Evolutionary conservation across 2,888 invertebrate species (phyloP), one percentile per base, ranked within the genome.

Genomic region (Andrena marginata): DNA sequence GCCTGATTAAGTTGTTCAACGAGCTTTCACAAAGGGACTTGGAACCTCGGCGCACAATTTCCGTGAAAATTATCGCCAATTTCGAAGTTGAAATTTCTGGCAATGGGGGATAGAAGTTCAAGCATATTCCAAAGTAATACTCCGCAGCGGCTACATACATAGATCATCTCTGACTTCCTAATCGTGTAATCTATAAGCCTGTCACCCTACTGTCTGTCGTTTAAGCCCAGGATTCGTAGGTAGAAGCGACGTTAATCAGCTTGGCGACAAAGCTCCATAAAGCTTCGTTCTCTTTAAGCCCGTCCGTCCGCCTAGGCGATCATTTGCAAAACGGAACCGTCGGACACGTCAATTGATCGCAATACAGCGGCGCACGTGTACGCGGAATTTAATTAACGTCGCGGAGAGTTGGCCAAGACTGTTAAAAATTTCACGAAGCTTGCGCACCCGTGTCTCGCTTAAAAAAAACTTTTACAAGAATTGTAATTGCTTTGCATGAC

Each of bases 381-480:
- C 68, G n/a, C 35, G 65, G 59, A 74, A 74, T 74, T 81, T 74
- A 80, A 81, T 80, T 80, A 81, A 80, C 56, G 64, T 54, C 10
- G n/a, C 29, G 31, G 69, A 5, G n/a, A 16, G 26, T 10, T 35
- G 23, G 10, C 51, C 72, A 29, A 65, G 81, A 80, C 69, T 60
- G 80, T 81, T 81, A 81, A 81, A 81, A 80, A 80, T 74, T 81
- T 74, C 65, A 20, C 51, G 8, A 42, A 65, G 69, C 63, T 80
- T 54, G 48, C 35, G n/a, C 67, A 63, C 49, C 48, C 54, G 54
- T 23, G 59, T 60, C 23, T 42, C 13, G 1, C 42, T 70, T 10
- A 49, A 31, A 0, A 31, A 0, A n/a, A 81, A 82, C 62, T 80
- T 82, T 68, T 51, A 35, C 75, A 82, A 70, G 56, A 29, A 23